These are phyloP conservation scores for Lycia hirtaria DNA, from an alignment of 2,888 invertebrate genomes.

Conservation along the genomic window DNA sequence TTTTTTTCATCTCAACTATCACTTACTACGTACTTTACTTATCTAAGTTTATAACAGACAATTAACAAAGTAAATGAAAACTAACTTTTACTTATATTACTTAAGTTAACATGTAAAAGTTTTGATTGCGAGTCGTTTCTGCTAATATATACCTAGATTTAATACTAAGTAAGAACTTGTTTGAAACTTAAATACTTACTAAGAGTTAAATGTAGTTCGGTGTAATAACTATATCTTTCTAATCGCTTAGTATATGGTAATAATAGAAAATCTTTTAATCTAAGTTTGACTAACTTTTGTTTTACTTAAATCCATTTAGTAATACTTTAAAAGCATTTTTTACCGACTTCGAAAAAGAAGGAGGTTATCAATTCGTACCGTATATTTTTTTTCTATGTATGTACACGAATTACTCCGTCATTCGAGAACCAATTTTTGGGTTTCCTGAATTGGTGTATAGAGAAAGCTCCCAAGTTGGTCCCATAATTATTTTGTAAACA, in stretches of 20 bases:
- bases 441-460: too few relatives aligned
- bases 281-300: not conserved
- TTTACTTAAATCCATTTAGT: not conserved
- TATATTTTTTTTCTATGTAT: too few relatives aligned
- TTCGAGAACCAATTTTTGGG: too few relatives aligned
- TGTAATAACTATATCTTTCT: slow-evolving; percentile 1
- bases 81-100: slow-evolving; percentile 3
- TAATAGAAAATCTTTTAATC: slow-evolving; percentile 5
- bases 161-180: slow-evolving; percentile 1
- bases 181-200: slow-evolving; percentile 2
- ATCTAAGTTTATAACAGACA: slow-evolving; percentile 11
- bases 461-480: too few relatives aligned
- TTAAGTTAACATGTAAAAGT: slow-evolving; percentile 21
- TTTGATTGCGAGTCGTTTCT: slow-evolving; percentile 29
- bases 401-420: too few relatives aligned
- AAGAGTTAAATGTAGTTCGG: slow-evolving; percentile 4
- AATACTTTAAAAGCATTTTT: too few relatives aligned
- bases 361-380: too few relatives aligned
- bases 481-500: too few relatives aligned
- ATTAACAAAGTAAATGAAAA: not conserved
- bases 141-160: slow-evolving; percentile 5
- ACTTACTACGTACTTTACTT: too few relatives aligned
- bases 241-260: not conserved
- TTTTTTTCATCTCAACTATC: too few relatives aligned
- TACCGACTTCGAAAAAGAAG: too few relatives aligned